Evolutionary conservation across 2,113 vertebrate species (phyloP), one percentile per base, ranked within the genome.

Genomic region (Mystacornis crossleyi): DNA sequence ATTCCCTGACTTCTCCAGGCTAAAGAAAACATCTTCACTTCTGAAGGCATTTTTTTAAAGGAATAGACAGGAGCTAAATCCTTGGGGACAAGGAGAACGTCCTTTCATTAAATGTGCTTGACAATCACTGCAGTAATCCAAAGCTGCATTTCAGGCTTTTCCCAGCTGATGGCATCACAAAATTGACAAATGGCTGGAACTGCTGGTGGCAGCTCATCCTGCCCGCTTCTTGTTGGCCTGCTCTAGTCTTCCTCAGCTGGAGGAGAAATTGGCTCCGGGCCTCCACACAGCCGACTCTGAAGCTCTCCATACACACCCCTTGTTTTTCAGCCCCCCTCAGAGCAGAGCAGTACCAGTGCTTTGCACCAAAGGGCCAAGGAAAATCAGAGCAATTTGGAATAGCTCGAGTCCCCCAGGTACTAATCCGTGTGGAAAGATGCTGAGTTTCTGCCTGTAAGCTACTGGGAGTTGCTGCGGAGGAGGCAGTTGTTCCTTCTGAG

Each of bases 81-180:
- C 31, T 26, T 33, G 16, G 64, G 77, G 38, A 58, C 33, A 25
- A 67, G 48, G 38, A 65, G 48, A 58, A 34, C 3, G 1, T 79
- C 48, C 61, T 74, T 89, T 65, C 75, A 53, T 51, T 75, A 36
- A 29, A 24, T 10, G 14, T 38, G 40, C 42, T 71, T 25, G 40
- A 25, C 29, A 42, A 53, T 61, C 53, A 14, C 69, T 45, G 64
- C 42, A 16, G 55, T 79, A 53, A 65, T 31, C 87, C 48, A 75
- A 53, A 84, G n/a, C 33, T 93, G 81, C 92, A 71, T 93, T 91
- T 48, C 80, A 81, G 18, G 25, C 54, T 86, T 90, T 96, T 67
- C 81, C 98, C 98, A 98, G 96, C 61, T 81, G 98, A 93, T 98
- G 98, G 97, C 97, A 94, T 69, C 87, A 96, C 73, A 95, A 89